A percentile compares a stretch with the other conserved stretches of the same genome.
Evolutionary conservation across 2,113 vertebrate species (phyloP).

Genomic region (Gracilinanus agilis): DNA sequence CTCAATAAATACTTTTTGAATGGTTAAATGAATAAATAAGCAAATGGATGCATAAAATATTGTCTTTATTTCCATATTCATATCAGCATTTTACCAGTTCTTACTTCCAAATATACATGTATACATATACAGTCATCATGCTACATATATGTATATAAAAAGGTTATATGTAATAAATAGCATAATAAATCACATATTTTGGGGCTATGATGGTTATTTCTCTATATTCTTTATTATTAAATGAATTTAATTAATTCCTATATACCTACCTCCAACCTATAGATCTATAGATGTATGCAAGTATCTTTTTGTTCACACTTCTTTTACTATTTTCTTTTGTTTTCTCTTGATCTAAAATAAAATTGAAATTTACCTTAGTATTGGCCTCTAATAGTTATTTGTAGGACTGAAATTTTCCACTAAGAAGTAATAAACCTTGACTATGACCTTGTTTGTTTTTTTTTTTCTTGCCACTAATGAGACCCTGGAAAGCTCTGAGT

Average conservation of each 20-base stretch:
- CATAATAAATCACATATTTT: not conserved
- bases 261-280: not conserved
- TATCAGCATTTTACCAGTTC: not conserved
- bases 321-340: constrained; percentile 3
- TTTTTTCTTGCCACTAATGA: constrained; percentile 40
- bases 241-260: not conserved
- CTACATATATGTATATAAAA: not conserved
- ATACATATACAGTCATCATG: not conserved
- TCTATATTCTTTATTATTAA: not conserved
- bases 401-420: constrained; percentile 52
- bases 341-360: not conserved
- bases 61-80: not conserved
- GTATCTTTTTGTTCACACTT: constrained; percentile 1
- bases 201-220: not conserved
- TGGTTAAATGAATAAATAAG: not conserved
- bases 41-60: not conserved
- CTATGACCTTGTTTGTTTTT: constrained; percentile 33
- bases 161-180: not conserved
- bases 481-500: constrained; percentile 44
- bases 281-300: not conserved
- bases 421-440: constrained; percentile 51
- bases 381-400: constrained; percentile 17
- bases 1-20: not conserved
- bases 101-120: not conserved
- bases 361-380: constrained; percentile 41